phyloP scores from a whole-genome alignment of 2,888 invertebrate species.

The Sinotaia quadrata region DNA sequence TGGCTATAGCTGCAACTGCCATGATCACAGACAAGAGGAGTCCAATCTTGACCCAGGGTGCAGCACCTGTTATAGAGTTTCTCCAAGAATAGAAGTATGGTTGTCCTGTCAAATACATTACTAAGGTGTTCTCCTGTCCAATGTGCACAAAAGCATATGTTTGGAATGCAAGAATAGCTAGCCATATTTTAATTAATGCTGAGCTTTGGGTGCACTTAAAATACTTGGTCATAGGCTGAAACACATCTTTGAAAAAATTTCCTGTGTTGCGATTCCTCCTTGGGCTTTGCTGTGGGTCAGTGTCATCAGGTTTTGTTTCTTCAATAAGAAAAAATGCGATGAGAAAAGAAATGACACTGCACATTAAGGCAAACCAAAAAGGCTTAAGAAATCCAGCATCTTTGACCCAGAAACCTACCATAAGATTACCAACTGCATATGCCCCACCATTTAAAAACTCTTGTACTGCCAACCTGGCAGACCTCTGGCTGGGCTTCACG shows the following conservation, averaged over 20 bases:
- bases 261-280: constrained; percentile 41
- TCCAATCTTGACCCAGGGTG: constrained; percentile 61
- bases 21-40: constrained; percentile 62
- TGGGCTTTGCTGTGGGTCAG: constrained; percentile 36
- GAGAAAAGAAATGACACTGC: constrained; percentile 59
- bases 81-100: constrained; percentile 42
- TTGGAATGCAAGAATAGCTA: constrained; percentile 68
- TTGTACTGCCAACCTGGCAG: constrained; percentile 60
- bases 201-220: constrained; percentile 59
- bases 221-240: constrained; percentile 58
- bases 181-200: constrained; percentile 66
- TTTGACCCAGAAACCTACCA: constrained; percentile 66
- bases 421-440: constrained; percentile 64
- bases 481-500: constrained; percentile 54
- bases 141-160: constrained; percentile 69
- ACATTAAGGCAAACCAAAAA: constrained; percentile 67
- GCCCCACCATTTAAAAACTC: constrained; percentile 65
- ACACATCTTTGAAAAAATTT: constrained; percentile 61
- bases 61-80: constrained; percentile 43
- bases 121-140: constrained; percentile 68
- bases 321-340: constrained; percentile 65
- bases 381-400: constrained; percentile 64
- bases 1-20: constrained; percentile 61
- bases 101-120: constrained; percentile 64
- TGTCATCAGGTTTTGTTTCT: constrained; percentile 39